Evolutionary conservation across 2,888 invertebrate species (phyloP).

Genomic region (Lottia gigantea): DNA sequence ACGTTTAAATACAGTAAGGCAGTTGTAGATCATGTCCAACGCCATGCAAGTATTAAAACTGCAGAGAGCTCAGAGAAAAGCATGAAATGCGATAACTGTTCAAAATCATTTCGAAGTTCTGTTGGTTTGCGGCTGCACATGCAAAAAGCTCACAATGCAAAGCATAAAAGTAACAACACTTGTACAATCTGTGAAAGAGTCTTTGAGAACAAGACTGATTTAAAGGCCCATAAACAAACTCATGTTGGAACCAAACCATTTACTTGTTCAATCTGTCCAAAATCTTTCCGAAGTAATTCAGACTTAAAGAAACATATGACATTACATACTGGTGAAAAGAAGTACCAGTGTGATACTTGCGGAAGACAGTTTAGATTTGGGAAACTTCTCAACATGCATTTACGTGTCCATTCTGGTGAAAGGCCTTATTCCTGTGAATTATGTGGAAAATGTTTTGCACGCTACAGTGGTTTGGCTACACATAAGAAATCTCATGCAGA

Average conservation of each 20-base stretch:
- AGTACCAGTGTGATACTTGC: conserved; percentile 3
- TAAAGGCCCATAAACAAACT: background rate
- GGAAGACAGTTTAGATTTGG: conserved; percentile 2
- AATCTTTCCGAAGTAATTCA: background rate
- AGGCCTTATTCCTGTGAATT: conserved; percentile 4
- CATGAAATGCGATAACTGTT: no score
- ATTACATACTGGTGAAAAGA: background rate
- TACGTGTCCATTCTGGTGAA: conserved; percentile 28
- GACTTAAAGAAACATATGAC: background rate
- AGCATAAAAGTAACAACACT: no score
- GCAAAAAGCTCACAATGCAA: no score
- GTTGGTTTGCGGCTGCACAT: no score
- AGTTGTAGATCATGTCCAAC: no score
- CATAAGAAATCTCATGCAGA: conserved; percentile 5
- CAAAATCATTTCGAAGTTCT: no score
- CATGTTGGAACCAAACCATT: background rate
- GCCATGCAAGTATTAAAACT: no score
- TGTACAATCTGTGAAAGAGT: no score
- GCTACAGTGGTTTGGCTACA: background rate
- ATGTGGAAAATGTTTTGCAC: conserved; percentile 11
- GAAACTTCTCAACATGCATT: background rate
- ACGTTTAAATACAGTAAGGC: no score
- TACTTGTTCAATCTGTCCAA: background rate
- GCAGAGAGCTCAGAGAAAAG: no score
- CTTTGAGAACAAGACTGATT: background rate